Conservation (phyloP, 2,113 vertebrate genomes). For the Scopus umbretta region DNA sequence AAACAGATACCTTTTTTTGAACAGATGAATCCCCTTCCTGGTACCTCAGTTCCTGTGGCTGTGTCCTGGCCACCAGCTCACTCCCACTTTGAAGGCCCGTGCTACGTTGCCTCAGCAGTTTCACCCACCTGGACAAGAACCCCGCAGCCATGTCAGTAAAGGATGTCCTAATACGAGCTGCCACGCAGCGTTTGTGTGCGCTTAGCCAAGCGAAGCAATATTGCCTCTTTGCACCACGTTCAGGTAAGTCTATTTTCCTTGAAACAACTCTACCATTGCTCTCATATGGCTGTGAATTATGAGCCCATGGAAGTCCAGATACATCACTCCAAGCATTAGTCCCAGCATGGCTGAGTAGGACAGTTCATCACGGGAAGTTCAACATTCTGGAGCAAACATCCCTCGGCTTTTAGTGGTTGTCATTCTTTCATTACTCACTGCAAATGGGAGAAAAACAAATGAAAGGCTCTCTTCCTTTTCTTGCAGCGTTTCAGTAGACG, state of each 20-base stretch:
- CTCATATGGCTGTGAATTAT: not conserved
- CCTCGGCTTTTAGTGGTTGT: not conserved
- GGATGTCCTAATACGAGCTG: not conserved
- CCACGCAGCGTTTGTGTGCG: not conserved
- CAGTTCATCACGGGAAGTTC: not conserved
- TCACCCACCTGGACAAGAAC: not conserved
- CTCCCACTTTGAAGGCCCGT: not conserved
- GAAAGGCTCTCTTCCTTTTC: not conserved
- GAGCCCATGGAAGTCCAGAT: not conserved
- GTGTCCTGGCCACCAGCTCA: not conserved
- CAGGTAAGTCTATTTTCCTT: not conserved
- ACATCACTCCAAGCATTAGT: not conserved
- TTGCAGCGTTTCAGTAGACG: not conserved
- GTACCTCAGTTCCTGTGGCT: not conserved
- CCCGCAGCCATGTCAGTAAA: not conserved
- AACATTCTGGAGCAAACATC: not conserved
- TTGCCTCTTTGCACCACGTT: not conserved
- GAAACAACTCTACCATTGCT: not conserved
- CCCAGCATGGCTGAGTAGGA: not conserved
- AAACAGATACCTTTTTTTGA: not conserved
- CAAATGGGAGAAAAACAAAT: not conserved
- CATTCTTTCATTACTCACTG: constrained; percentile 1
- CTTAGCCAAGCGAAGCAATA: not conserved
- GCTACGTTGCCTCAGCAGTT: not conserved
- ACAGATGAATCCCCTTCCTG: not conserved